These are phyloP conservation scores for Aptenodytes patagonicus DNA, from an alignment of 2,113 vertebrate species.

Conservation along the genomic window DNA sequence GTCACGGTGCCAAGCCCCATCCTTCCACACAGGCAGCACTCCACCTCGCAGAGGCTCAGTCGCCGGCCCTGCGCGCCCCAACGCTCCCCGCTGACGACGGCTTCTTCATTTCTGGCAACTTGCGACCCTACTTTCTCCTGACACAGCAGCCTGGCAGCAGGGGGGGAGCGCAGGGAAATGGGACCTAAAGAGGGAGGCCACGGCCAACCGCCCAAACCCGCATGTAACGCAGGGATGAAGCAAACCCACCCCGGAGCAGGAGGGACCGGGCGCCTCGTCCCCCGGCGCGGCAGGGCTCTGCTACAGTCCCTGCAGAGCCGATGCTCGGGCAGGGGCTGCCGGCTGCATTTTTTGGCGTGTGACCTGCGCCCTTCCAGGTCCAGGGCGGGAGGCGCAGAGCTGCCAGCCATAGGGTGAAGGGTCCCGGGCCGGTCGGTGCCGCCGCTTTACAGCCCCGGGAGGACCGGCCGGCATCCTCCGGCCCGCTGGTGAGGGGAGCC, in stretches of 20 bases:
- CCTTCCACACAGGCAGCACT: neutral
- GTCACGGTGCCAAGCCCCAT: neutral
- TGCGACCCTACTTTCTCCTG: neutral
- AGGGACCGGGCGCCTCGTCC: neutral
- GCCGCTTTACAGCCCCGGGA: neutral
- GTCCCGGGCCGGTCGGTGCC: neutral
- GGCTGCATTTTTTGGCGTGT: neutral
- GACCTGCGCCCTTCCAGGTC: neutral
- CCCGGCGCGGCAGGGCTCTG: neutral
- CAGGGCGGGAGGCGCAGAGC: neutral
- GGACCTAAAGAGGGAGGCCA: neutral
- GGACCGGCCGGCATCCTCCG: too few species aligned
- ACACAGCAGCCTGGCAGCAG: neutral
- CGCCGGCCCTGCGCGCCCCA: neutral
- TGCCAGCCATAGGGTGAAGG: too few species aligned
- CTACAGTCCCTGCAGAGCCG: constrained; percentile 72
- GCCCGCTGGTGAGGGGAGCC: neutral
- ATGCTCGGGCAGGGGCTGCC: neutral
- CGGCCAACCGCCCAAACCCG: neutral
- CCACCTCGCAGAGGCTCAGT: neutral
- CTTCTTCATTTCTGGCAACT: neutral
- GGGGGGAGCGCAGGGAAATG: neutral
- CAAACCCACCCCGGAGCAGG: neutral
- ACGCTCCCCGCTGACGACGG: neutral
- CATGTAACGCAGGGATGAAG: too few species aligned